Percentiles rank a stretch among this genome's conserved stretches.
phyloP scores from a whole-genome alignment of 2,113 vertebrate species.

The Grammomys surdaster region DNA sequence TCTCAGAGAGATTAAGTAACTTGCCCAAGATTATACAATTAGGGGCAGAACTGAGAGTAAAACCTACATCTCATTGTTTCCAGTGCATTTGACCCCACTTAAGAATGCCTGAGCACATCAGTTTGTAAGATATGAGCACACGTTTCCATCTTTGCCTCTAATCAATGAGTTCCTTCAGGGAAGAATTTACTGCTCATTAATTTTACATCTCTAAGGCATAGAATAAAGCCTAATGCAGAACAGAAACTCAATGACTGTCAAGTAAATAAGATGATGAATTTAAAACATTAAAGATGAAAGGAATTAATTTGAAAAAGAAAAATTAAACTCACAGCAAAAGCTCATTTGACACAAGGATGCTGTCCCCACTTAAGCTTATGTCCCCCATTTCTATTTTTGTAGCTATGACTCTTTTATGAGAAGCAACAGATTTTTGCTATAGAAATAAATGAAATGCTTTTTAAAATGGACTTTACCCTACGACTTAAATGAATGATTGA shows the following conservation, averaged over 20 bases:
- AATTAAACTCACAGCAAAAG: slow-evolving; percentile 27
- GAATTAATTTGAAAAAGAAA: slow-evolving; percentile 60
- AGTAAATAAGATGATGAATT: slow-evolving; percentile 64
- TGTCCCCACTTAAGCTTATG: slow-evolving; percentile 69
- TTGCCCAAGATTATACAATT: neutral
- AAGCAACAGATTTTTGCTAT: slow-evolving; percentile 82
- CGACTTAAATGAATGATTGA: slow-evolving; percentile 80
- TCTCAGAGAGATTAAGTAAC: slow-evolving; percentile 44
- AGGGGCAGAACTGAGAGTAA: slow-evolving; percentile 6
- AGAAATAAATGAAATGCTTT: slow-evolving; percentile 82
- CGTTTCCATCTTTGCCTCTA: slow-evolving; percentile 47
- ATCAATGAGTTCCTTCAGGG: slow-evolving; percentile 59
- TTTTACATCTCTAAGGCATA: slow-evolving; percentile 42
- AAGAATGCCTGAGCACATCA: neutral
- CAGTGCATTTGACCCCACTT: neutral
- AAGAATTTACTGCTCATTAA: slow-evolving; percentile 72
- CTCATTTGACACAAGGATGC: slow-evolving; percentile 24
- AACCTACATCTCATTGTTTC: neutral
- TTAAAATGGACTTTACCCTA: slow-evolving; percentile 67
- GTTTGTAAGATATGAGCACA: slow-evolving; percentile 20
- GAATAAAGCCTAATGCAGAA: slow-evolving; percentile 46
- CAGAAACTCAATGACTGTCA: slow-evolving; percentile 45
- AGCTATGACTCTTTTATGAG: slow-evolving; percentile 81
- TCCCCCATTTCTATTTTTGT: slow-evolving; percentile 76
- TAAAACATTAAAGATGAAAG: slow-evolving; percentile 57